Percentiles rank a stretch among this genome's conserved stretches.
These are phyloP conservation scores for Tympanuchus pallidicinctus DNA, from an alignment of 2,113 vertebrate genomes.

Conservation along the genomic window DNA sequence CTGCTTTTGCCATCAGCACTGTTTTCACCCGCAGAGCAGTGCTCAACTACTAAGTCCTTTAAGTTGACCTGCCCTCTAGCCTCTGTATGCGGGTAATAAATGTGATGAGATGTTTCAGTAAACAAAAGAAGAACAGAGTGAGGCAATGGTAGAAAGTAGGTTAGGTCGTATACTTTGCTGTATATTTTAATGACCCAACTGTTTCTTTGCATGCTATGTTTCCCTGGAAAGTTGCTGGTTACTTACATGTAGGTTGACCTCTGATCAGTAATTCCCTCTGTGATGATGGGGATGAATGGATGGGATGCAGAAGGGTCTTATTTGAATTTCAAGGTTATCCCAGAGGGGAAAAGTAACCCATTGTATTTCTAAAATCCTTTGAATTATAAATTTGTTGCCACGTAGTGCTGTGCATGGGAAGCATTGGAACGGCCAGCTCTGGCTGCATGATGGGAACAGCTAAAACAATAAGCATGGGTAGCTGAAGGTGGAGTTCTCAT, in stretches of 20 bases:
- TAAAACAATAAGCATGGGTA: neutral
- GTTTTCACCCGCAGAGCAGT: neutral
- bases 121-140: neutral
- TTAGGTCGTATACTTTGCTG: neutral
- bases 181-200: neutral
- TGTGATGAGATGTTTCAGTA: conserved; percentile 13
- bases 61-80: conserved; percentile 25
- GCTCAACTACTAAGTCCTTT: neutral
- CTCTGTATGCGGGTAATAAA: neutral
- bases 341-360: neutral
- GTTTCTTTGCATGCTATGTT: neutral
- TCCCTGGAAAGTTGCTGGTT: neutral
- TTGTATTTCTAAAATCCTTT: neutral
- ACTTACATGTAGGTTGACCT: neutral
- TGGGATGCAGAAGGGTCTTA: neutral
- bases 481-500: neutral
- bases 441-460: neutral
- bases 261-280: accelerated
- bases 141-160: neutral
- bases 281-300: neutral
- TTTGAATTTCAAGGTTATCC: neutral
- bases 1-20: neutral
- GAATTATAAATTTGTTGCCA: neutral
- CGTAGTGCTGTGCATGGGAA: neutral
- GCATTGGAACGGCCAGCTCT: neutral